A percentile compares a stretch with the other conserved stretches of the same genome.
Conservation (phyloP, 2,113 vertebrate species). For the Apodemus speciosus region DNA sequence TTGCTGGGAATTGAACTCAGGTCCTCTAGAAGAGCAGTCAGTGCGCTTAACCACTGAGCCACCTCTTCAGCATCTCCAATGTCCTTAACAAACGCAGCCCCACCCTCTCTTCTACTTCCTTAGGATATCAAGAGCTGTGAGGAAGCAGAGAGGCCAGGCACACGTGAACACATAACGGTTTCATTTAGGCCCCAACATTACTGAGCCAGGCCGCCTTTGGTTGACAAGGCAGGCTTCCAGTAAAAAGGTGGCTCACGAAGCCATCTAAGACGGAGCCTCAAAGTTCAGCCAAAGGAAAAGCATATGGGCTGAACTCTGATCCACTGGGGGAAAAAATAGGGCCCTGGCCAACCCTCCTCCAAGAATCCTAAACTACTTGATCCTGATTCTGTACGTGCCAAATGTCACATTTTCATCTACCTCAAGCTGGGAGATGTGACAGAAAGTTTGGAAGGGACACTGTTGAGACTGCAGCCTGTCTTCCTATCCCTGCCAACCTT, state of each 20-base stretch:
- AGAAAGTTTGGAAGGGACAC: background rate
- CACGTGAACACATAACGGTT: background rate
- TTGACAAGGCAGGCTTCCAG: background rate
- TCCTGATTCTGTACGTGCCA: background rate
- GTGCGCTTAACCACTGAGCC: too few relatives aligned
- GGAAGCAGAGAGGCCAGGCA: background rate
- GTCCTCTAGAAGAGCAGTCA: too few relatives aligned
- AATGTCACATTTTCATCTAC: conserved; percentile 25
- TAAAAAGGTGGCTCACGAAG: background rate
- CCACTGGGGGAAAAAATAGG: background rate
- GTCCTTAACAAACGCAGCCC: background rate
- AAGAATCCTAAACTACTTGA: conserved; percentile 19
- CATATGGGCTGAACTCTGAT: background rate
- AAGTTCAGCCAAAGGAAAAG: background rate
- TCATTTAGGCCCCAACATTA: background rate
- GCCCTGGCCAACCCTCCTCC: background rate
- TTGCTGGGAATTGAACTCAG: too few relatives aligned
- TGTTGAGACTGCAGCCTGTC: conserved; percentile 26
- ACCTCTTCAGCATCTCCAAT: background rate
- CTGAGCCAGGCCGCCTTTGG: background rate
- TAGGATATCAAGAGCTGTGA: background rate
- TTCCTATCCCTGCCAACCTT: conserved; percentile 42
- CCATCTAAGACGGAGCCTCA: background rate
- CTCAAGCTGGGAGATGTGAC: conserved; percentile 29
- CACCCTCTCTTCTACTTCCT: background rate